These are phyloP conservation scores for Heliothis virescens DNA, from an alignment of 1,140 invertebrate species.

Conservation along the genomic window DNA sequence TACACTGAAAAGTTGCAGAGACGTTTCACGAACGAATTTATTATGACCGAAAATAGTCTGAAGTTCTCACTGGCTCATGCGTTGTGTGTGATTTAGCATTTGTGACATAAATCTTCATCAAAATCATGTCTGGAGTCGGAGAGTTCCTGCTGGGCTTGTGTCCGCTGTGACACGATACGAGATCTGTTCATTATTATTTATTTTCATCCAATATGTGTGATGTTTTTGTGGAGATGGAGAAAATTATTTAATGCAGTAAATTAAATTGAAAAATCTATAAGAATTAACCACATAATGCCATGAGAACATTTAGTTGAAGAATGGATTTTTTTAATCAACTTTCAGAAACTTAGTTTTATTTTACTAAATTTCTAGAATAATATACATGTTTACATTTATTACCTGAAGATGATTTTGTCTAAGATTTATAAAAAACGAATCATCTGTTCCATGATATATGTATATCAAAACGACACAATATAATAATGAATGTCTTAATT, in stretches of 20 bases:
- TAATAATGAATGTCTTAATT: too few species aligned
- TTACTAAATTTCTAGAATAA: too few species aligned
- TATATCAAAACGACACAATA: not conserved
- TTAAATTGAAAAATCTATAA: not conserved
- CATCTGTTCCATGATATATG: not conserved
- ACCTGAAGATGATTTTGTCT: too few species aligned
- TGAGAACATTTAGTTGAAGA: too few species aligned
- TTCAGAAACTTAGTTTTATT: too few species aligned
- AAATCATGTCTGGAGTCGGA: slow-evolving; percentile 57
- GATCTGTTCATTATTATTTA: not conserved
- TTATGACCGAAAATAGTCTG: slow-evolving; percentile 68
- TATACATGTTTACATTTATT: too few species aligned
- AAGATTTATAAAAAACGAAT: not conserved
- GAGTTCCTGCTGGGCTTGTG: slow-evolving; percentile 52
- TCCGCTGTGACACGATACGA: slow-evolving; percentile 54
- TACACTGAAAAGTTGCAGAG: slow-evolving; percentile 75
- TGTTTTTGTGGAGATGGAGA: not conserved
- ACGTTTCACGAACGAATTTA: slow-evolving; percentile 57
- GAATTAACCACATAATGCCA: too few species aligned
- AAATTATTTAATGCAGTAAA: not conserved
- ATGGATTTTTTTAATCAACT: too few species aligned
- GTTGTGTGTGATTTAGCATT: slow-evolving; percentile 69
- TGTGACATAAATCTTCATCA: slow-evolving; percentile 73
- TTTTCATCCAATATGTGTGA: not conserved
- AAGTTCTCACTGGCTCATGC: slow-evolving; percentile 56